Base-by-base conservation (phyloP, 1,140 invertebrate species). In the Helicoverpa armigera region DNA sequence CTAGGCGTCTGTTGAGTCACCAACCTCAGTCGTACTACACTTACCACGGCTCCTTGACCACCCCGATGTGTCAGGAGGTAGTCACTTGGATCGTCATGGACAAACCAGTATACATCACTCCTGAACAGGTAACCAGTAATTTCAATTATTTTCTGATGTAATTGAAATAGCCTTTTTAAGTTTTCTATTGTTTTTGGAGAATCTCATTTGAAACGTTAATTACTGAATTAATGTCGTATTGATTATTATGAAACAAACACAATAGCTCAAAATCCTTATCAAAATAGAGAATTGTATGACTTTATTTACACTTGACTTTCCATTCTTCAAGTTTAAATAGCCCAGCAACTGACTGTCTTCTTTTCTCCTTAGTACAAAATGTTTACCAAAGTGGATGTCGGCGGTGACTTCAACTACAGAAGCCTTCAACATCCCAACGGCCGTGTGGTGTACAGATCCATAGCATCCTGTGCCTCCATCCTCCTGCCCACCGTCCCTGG, bases 31-130 rank as follows among this genome's bases (percentile, higher is more conserved):
- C 90, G 0, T 94, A 90, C 84, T 96, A 95, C 90, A 95, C 96
- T 1, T 97, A 97, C 91, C 89, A 95, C 72, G 97, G 97, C 0
- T 97, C 96, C 0, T 90, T 97, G 35, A 97, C 97, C 5, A 97
- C 96, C 0, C 96, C 96, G 0, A 88, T 91, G 0, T 97, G 97
- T 86, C 94, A 95, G 75, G 96, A 97, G 81, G 95, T 95, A 16
- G 96, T 97, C 79, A 95, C 95, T 0, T 97, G 97, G 97, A 96
- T 96, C 14, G 94, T 97, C 2, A 95, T 96, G 87, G 93, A 95
- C 70, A 86, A 94, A 50, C 94, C 95, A 11, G 86, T 96, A 58
- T 86, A 82, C 29, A 95, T 97, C 11, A 92, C 94, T 65, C 88
- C 93, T 72, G 84, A 87, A 11, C 95, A 96, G 91, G 96, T 96